phyloP scores from a whole-genome alignment of 2,797 vertebrate genomes.

The Siniperca undulata region DNA sequence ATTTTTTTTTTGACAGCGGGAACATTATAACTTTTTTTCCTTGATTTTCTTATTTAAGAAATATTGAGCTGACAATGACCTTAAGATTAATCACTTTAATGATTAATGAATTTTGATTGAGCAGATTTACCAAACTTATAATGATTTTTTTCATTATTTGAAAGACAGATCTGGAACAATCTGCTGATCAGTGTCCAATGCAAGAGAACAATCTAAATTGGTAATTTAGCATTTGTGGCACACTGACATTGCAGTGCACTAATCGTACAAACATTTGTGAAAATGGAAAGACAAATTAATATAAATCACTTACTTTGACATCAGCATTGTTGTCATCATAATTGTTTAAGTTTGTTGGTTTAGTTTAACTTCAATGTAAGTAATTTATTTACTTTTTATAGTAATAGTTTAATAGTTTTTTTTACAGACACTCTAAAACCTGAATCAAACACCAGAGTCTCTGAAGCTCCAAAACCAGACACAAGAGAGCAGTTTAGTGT shows the following conservation, averaged over 20 bases:
- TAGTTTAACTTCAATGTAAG: conserved; percentile 1
- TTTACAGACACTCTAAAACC: conserved; percentile 30
- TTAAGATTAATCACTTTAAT: conserved; percentile 54
- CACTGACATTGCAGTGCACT: not conserved
- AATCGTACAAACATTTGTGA: not conserved
- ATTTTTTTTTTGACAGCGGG: conserved; percentile 1
- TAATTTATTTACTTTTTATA: conserved; percentile 18
- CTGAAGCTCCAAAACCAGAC: conserved; percentile 46
- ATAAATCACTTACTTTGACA: not conserved
- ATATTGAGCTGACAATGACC: conserved; percentile 43
- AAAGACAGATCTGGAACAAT: conserved; percentile 78
- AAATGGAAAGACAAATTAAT: not conserved
- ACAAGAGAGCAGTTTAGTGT: conserved; percentile 45
- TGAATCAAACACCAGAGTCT: conserved; percentile 51
- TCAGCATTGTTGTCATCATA: not conserved
- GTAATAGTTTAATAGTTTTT: not conserved
- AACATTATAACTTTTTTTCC: conserved; percentile 6
- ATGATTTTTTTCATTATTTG: conserved; percentile 45
- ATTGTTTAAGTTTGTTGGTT: not conserved
- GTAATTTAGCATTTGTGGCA: conserved; percentile 5
- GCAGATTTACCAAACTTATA: conserved; percentile 49
- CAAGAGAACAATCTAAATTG: conserved; percentile 32
- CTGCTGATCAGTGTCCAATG: conserved; percentile 59
- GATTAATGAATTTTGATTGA: conserved; percentile 40
- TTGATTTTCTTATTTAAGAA: conserved; percentile 47